Evolutionary conservation across 2,888 invertebrate species (phyloP).

Genomic region (Troilus luridus): DNA sequence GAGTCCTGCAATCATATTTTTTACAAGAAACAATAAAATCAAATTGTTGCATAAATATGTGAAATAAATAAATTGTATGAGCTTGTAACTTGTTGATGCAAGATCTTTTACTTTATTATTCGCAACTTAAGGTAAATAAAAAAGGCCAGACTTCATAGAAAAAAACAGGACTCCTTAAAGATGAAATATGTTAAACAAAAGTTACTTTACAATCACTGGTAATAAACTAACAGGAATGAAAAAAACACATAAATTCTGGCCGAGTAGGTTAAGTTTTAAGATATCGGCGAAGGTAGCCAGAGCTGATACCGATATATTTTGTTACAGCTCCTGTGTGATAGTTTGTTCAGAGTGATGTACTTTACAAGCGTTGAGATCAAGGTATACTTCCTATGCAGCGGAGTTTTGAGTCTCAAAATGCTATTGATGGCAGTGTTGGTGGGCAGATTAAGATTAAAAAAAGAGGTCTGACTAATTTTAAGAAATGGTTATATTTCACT

Average conservation of each 20-base stretch:
- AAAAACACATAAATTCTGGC: background rate
- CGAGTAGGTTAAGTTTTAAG: background rate
- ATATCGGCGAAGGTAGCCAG: background rate
- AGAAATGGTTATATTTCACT: no score
- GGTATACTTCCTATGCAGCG: constrained; percentile 4
- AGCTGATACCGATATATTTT: constrained; percentile 5
- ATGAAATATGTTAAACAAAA: background rate
- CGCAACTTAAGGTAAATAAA: no score
- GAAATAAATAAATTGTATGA: no score
- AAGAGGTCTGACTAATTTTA: background rate
- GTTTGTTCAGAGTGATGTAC: background rate
- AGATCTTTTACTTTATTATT: no score
- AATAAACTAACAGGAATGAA: background rate
- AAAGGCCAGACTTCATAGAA: no score
- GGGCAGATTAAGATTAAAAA: background rate
- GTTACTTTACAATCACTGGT: background rate
- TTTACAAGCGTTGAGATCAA: background rate
- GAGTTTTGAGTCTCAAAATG: constrained; percentile 4
- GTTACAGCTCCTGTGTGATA: background rate
- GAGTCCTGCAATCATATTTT: no score
- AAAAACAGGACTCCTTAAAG: no score
- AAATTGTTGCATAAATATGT: no score
- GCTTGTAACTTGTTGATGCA: no score
- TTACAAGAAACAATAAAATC: no score
- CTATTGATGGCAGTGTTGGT: background rate